Evolutionary conservation across 2,888 invertebrate species (phyloP), one percentile per base, ranked within the genome.

Genomic region (Sipha maydis): DNA sequence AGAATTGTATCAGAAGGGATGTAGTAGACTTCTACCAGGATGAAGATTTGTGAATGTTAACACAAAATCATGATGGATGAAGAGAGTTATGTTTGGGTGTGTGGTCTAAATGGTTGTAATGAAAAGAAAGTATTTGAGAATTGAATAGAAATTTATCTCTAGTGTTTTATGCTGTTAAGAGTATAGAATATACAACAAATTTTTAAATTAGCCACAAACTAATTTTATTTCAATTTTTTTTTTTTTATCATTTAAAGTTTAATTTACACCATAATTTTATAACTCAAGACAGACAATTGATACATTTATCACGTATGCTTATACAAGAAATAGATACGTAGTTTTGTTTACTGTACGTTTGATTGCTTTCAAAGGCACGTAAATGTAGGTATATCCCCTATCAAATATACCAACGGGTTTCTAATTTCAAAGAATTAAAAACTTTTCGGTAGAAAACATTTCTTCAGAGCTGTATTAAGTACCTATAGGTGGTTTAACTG

Each of bases 351-450:
- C 14, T 28, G 48, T 48, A 14, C 4, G 5, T 3, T 3, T 48
- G 17, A 48, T 77, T 19, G 54, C 48, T 77, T 77, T 54, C 3
- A 77, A 77, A 19, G 54, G 28, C 28, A 5, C 28, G n/a, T 9
- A 28, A 34, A 34, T 17, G 25, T 17, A 61, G 0, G n/a, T 7
- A 61, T 2, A 67, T 28, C 67, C n/a, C 3, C 67, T 67, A 67
- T 67, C n/a, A 67, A n/a, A 25, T 28, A 9, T 69, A 61, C 61
- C 21, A 2, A 28, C 25, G 5, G n/a, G 69, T 69, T 25, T 25
- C 69, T 25, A 21, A 61, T 76, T 61, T 76, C 1, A 31, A 21
- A 38, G 61, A 76, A 76, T 84, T 84, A 84, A 76, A 76, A 84
- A 84, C 75, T 84, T 76, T 84, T 41, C 21, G 56, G 34, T 38